Evolutionary conservation across 2,797 vertebrate species (phyloP), one percentile per base, ranked within the genome.

Genomic region (Rhabdomys pumilio): DNA sequence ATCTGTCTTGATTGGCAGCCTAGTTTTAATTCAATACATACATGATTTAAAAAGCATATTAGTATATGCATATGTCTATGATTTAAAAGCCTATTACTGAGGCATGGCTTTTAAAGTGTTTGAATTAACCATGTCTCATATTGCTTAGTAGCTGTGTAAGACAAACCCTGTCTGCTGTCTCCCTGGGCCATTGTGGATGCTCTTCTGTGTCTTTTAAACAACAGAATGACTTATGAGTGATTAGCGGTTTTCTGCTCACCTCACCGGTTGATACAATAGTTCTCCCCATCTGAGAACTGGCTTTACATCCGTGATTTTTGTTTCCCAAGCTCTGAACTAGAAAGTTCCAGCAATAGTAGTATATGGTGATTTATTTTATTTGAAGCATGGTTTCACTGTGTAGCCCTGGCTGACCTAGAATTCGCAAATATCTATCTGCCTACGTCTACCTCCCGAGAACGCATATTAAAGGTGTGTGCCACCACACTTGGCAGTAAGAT

Each of bases 61-160:
- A 67, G 72, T 63, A 63, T 63, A 11, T 29, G 61, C 17, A 72
- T 72, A 69, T 15, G 65, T 6, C 2, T 17, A n/a, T 72, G n/a
- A 10, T 67, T 85, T 85, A 50, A 76, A 61, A 38, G n/a, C 19
- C 55, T 90, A 67, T 82, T 92, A 86, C 59, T 77, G 90, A 88
- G 47, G 38, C 17, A 44, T 77, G 41, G 14, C 84, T 84, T 95
- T 94, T 44, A 93, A 90, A 50, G 61, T 31, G 29, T 91, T 93
- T 75, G 12, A 89, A 61, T 79, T 85, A 63, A 80, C 26, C 34
- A 31, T n/a, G 47, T 88, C 96, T 96, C 11, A 10, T 79, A 24
- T 69, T 92, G 65, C 91, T 73, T 88, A 79, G 63, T 89, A 89
- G 77, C 38, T n/a, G 63, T 83, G 8, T 91, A n/a, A 90, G 79